A percentile compares a stretch with the other conserved stretches of the same genome.
Evolutionary conservation across 2,888 invertebrate genomes (phyloP).

Genomic region (Agrilus mali): DNA sequence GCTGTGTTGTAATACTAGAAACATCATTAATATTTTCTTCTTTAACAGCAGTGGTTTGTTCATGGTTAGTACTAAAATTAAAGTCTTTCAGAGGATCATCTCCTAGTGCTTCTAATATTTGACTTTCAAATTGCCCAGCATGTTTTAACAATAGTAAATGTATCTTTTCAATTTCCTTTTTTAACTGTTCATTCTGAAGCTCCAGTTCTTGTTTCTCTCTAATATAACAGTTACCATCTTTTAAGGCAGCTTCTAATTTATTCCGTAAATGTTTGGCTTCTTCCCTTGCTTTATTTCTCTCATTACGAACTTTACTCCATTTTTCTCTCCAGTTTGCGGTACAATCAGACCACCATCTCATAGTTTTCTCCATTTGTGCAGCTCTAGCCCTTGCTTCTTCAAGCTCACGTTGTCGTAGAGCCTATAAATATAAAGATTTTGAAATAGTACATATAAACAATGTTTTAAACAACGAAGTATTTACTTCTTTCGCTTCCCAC

Average conservation of each 20-base stretch:
- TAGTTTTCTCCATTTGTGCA: slow-evolving; percentile 98
- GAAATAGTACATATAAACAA: not conserved
- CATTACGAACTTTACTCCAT: slow-evolving; percentile 89
- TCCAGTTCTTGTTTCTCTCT: slow-evolving; percentile 70
- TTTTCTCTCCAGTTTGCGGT: slow-evolving; percentile 94
- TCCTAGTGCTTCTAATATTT: slow-evolving; percentile 36
- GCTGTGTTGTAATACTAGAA: slow-evolving; percentile 21
- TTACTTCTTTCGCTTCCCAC: slow-evolving; percentile 68
- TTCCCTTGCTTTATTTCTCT: slow-evolving; percentile 85
- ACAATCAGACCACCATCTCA: slow-evolving; percentile 99
- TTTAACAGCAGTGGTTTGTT: slow-evolving; percentile 23
- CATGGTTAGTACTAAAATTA: slow-evolving; percentile 22
- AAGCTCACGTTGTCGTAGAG: slow-evolving; percentile 63
- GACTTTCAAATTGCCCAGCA: slow-evolving; percentile 54
- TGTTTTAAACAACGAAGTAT: not conserved
- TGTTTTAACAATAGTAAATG: slow-evolving; percentile 53
- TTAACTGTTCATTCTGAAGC: slow-evolving; percentile 60
- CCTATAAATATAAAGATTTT: slow-evolving; percentile 32
- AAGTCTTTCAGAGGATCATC: slow-evolving; percentile 36
- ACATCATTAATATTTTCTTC: slow-evolving; percentile 23
- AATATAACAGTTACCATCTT: slow-evolving; percentile 62
- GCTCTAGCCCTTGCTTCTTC: slow-evolving; percentile 90
- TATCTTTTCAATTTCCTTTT: slow-evolving; percentile 71
- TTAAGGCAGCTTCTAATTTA: slow-evolving; percentile 65
- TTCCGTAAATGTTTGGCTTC: slow-evolving; percentile 72